Conservation (phyloP, 2,113 vertebrate genomes). For the Amphiprion percula region DNA sequence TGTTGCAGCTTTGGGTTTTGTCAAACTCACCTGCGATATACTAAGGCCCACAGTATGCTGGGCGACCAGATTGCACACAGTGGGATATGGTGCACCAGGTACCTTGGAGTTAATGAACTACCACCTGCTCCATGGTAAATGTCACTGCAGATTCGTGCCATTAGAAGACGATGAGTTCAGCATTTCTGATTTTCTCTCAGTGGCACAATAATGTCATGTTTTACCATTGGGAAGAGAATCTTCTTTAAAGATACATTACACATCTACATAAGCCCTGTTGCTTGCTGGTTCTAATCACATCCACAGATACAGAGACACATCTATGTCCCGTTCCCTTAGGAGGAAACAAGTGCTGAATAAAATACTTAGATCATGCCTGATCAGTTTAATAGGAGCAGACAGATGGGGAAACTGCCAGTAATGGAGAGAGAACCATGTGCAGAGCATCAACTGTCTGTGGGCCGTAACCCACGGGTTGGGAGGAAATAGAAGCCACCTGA, state of each 20-base stretch:
- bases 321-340: conserved; percentile 35
- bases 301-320: conserved; percentile 34
- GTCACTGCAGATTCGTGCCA: conserved; percentile 41
- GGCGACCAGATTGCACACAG: conserved; percentile 70
- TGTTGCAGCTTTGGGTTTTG: conserved; percentile 47
- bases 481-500: conserved; percentile 80
- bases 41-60: conserved; percentile 36
- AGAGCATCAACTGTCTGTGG: conserved; percentile 74
- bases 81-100: conserved; percentile 59
- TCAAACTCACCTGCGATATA: conserved; percentile 40
- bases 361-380: conserved; percentile 60
- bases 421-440: conserved; percentile 71
- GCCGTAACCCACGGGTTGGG: conserved; percentile 72
- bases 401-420: conserved; percentile 58
- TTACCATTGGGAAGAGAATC: too few relatives aligned
- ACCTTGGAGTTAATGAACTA: conserved; percentile 73
- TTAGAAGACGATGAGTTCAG: conserved; percentile 38
- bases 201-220: background rate
- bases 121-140: conserved; percentile 69
- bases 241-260: too few relatives aligned
- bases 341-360: conserved; percentile 63
- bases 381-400: conserved; percentile 70
- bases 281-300: conserved; percentile 33
- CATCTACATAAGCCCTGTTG: too few relatives aligned
- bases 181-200: conserved; percentile 24